Base-by-base conservation (phyloP, 2,797 vertebrate genomes). In the Diceros bicornis region DNA sequence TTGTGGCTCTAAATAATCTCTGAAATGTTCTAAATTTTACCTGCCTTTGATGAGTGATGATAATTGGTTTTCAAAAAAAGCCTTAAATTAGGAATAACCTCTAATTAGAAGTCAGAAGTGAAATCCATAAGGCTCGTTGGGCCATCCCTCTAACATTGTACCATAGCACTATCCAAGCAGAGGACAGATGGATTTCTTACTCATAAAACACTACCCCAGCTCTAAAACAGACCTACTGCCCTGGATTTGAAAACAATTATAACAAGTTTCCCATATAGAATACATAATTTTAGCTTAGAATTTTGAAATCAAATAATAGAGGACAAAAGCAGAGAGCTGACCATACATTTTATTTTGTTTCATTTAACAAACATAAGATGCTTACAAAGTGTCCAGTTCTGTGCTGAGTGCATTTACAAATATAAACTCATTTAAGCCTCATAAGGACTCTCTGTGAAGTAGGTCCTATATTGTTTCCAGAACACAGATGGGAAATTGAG, bases 1-100 rank as follows among this genome's bases (percentile, higher is more conserved):
- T 79, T 55, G 23, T 55, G 29, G 17, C 25, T 74, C 57, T 5
- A 20, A 94, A 64, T 81, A 17, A 68, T 69, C 1, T 59, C 52
- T 85, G 3, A 77, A 94, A 78, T 78, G 11, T 50, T 66, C 59
- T 92, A 41, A 92, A 90, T 86, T 69, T 91, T 89, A 85, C 5
- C 23, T 86, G 18, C 1, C 44, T 71, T 87, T 93, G 14, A 16
- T 62, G 94, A 91, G 11, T 75, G 71, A 41, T 71, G 2, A 52
- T n/a, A 66, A 79, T 32, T 25, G 4, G 44, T 94, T 95, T 50
- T 44, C 1, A 62, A 78, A 50, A 9, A 91, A 47, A 57, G 29
- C 2, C 16, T 69, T 94, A 75, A 95, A 62, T 41, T 84, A 81
- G 29, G 4, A 75, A 89, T 90, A 47, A 41, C 4, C 94, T 91